Evolutionary conservation across 2,888 invertebrate genomes (phyloP), one percentile per base, ranked within the genome.

Genomic region (Hydrotaea cyrtoneurina): DNA sequence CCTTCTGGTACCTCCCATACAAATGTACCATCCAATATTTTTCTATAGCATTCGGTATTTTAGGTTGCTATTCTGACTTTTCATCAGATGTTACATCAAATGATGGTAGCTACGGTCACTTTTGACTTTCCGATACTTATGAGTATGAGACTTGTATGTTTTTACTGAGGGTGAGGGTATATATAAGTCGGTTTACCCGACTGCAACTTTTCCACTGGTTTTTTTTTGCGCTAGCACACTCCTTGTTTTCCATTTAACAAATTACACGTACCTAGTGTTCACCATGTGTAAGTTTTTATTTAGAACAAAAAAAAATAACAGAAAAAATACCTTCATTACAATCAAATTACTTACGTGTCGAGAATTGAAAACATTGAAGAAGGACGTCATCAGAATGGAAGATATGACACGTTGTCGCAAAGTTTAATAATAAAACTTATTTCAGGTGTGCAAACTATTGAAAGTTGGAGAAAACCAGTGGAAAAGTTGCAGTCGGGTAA

Each of bases 261-360:
- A 59, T 59, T 59, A 26, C 59, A 26, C 23, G 26, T 26, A 59
- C 8, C 59, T 4, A 31, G 31, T 2, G 8, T 26, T 15, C 59
- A 26, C 26, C 59, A 59, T 59, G 5, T 26, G 26, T 26, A 59
- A 26, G 26, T 59, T 57, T 57, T 21, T 23, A 3, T 0, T 15
- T 31, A 57, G 26, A 59, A 59, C n/a, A n/a, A n/a, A n/a, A n/a
- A n/a, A n/a, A n/a, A n/a, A n/a, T n/a, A n/a, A n/a, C n/a, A n/a
- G 23, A 57, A 57, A 57, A 57, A 57, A 57, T 57, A 57, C 57
- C 26, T 26, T 26, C 59, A 59, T 26, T 59, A 59, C 26, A 26
- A 59, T 26, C 26, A 59, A 59, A 59, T 59, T 59, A 59, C 59
- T 59, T 59, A 59, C 59, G 59, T 59, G 59, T 59, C 59, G 59